Evolutionary conservation across 2,888 invertebrate species (phyloP), one percentile per base, ranked within the genome.

Genomic region (Rhamnusium bicolor): DNA sequence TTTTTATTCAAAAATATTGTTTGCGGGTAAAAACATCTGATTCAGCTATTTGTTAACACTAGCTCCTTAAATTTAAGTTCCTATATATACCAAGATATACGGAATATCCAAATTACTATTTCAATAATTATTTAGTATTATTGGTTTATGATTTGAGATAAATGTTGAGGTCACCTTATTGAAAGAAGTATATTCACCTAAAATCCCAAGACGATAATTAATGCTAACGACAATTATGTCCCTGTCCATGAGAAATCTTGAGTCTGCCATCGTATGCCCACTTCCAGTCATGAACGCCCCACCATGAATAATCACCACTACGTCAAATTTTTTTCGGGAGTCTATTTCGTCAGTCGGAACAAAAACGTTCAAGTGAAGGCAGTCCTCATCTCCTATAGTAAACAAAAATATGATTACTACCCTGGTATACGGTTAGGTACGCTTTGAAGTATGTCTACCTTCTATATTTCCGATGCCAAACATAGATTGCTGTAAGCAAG

Each of bases 321-420:
- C 89, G 32, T 89, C 87, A 49, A 87, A 75, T 32, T 84, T 79
- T 58, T 79, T 81, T 40, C 88, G 86, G 0, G 87, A 82, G 4
- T 80, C 85, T 67, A 88, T 84, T 27, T 87, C 86, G 86, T 87
- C n/a, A 85, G 83, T 18, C 0, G 93, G 92, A 0, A 91, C 91
- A 80, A 90, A 90, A 0, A 94, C 89, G 84, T 92, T 93, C 1
- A 93, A 75, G 78, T 90, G 92, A 0, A 94, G 86, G 75, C 93
- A 94, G 86, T 93, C 92, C 85, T 94, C 93, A 73, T 88, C 88
- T 10, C 93, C 93, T 86, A 72, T 4, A 2, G 6, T 6, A 27
- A 24, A 0, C 10, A 27, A 10, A n/a, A 27, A n/a, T 12, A 47
- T 49, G 7, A 16, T 49, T 49, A n/a, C 2, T n/a, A n/a, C 5